Evolutionary conservation across 30 jellyfish, hydroid and myxozoan genomes (phyloP).

Genomic region (Turritopsis rubra): DNA sequence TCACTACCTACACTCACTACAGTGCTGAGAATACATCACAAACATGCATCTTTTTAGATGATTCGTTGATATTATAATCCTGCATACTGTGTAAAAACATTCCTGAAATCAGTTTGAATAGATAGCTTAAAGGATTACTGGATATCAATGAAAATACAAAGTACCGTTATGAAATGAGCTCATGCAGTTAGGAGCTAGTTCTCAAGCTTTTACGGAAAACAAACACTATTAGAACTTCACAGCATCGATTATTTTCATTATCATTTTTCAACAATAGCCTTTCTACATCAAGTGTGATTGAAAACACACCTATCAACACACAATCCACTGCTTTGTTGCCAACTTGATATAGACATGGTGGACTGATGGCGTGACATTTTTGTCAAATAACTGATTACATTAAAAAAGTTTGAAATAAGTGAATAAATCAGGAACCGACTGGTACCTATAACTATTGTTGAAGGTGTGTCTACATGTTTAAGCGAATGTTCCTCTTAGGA

Average conservation of each 20-base stretch:
- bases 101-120: neutral
- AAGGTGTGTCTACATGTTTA: no score
- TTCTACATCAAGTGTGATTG: neutral
- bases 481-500: no score
- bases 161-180: neutral
- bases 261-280: neutral
- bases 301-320: neutral
- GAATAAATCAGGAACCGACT: no score
- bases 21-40: no score
- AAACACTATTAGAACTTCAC: neutral
- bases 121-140: neutral
- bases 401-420: no score
- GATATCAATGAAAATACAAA: neutral
- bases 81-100: neutral
- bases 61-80: no score
- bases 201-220: neutral
- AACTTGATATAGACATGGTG: neutral
- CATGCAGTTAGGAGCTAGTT: neutral
- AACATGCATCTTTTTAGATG: no score
- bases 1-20: no score
- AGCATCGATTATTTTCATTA: neutral
- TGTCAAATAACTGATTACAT: no score
- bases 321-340: neutral
- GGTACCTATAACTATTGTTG: no score
- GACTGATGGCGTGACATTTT: no score